These are phyloP conservation scores for Habroteleia sp. DNA, from an alignment of 2,888 invertebrate species.

Conservation along the genomic window DNA sequence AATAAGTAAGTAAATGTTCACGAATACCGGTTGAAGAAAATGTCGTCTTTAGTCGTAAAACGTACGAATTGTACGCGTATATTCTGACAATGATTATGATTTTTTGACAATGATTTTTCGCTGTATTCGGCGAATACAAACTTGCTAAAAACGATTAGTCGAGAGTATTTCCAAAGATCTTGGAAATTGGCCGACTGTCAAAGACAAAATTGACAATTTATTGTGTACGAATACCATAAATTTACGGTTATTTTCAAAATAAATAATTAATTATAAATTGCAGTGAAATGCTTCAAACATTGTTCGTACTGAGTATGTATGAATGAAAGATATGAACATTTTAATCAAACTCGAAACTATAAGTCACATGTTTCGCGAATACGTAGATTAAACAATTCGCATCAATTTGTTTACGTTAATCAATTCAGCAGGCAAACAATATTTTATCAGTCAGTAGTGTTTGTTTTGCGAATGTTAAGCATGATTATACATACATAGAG, in stretches of 20 bases:
- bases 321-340: no score
- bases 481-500: slow-evolving; percentile 38
- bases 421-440: slow-evolving; percentile 33
- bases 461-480: slow-evolving; percentile 41
- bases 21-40: slow-evolving; percentile 48
- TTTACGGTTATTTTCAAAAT: no score
- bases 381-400: slow-evolving; percentile 7
- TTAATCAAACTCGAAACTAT: not conserved
- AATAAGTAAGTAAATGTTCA: slow-evolving; percentile 52
- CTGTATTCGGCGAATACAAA: slow-evolving; percentile 22
- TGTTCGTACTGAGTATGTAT: no score
- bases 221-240: no score
- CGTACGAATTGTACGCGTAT: slow-evolving; percentile 45
- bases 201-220: no score
- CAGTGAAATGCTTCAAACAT: no score
- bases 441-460: slow-evolving; percentile 27
- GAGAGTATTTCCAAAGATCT: slow-evolving; percentile 7
- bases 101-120: slow-evolving; percentile 22
- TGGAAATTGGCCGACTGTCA: no score
- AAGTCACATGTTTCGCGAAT: slow-evolving; percentile 3
- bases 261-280: no score
- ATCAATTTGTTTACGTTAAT: slow-evolving; percentile 34
- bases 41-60: slow-evolving; percentile 44
- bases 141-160: slow-evolving; percentile 25
- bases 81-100: slow-evolving; percentile 40